Evolutionary conservation across 2,797 vertebrate genomes (phyloP).

Genomic region (Gymnoscopelus microlampas): DNA sequence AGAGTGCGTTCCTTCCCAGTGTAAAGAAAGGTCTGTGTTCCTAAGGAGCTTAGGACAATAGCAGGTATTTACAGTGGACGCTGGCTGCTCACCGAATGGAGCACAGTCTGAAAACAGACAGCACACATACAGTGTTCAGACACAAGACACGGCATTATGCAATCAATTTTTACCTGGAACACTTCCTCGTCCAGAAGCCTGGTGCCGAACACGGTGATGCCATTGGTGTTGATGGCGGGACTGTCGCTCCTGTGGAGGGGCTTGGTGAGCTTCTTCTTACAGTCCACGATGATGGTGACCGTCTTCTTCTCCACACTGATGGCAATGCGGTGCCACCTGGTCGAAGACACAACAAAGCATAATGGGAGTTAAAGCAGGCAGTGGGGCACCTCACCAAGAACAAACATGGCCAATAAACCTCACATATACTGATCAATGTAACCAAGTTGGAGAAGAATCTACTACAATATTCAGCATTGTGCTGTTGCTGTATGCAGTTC

Average conservation of each 20-base stretch:
- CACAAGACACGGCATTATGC: too few relatives aligned
- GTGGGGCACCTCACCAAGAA: neutral
- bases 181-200: conserved; percentile 93
- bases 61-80: too few relatives aligned
- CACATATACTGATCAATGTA: too few relatives aligned
- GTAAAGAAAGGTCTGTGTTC: too few relatives aligned
- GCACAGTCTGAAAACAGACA: neutral
- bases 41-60: too few relatives aligned
- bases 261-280: conserved; percentile 92
- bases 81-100: neutral
- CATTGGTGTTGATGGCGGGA: conserved; percentile 86
- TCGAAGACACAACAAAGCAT: conserved; percentile 28
- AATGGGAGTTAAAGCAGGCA: neutral
- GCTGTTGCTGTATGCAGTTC: too few relatives aligned
- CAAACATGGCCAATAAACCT: too few relatives aligned
- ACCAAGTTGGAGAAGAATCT: too few relatives aligned
- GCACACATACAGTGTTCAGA: too few relatives aligned
- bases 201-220: conserved; percentile 94
- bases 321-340: conserved; percentile 96
- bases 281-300: conserved; percentile 95
- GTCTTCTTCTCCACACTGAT: conserved; percentile 97
- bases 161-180: conserved; percentile 87
- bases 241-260: conserved; percentile 89
- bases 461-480: too few relatives aligned
- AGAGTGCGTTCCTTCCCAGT: too few relatives aligned